Evolutionary conservation across 2,797 vertebrate genomes (phyloP).

Genomic region (Lacerta viridis): DNA sequence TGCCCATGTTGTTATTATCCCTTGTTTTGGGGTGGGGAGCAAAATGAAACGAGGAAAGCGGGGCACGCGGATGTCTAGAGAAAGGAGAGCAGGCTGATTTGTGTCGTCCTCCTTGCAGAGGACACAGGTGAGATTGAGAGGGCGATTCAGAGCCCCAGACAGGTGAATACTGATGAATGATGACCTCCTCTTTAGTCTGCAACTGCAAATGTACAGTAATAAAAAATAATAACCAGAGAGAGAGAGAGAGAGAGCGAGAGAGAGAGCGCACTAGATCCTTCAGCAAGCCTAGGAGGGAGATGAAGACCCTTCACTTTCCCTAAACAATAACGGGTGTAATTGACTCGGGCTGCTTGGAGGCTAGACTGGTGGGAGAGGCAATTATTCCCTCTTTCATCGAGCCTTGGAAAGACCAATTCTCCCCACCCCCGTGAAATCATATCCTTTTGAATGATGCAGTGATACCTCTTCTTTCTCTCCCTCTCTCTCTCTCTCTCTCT

Average conservation of each 20-base stretch:
- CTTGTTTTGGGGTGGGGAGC: neutral
- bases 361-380: constrained; percentile 61
- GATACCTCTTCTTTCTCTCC: constrained; percentile 51
- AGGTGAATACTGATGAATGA: too few relatives aligned
- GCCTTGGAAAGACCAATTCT: constrained; percentile 72
- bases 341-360: constrained; percentile 56
- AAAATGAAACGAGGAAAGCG: constrained; percentile 14
- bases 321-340: constrained; percentile 64
- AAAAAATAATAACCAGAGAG: neutral
- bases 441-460: constrained; percentile 58
- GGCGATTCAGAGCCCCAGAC: neutral
- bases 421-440: constrained; percentile 59
- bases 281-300: constrained; percentile 35
- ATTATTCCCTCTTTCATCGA: constrained; percentile 73
- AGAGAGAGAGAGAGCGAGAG: neutral
- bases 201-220: constrained; percentile 20
- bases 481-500: too few relatives aligned
- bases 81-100: constrained; percentile 37
- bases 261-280: constrained; percentile 35
- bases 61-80: constrained; percentile 3
- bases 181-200: constrained; percentile 20
- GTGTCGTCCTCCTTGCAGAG: constrained; percentile 9
- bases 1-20: neutral
- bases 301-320: constrained; percentile 66
- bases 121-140: constrained; percentile 27